Evolutionary conservation across 2,888 invertebrate genomes (phyloP), one percentile per base, ranked within the genome.

Genomic region (Drosophila rellima): DNA sequence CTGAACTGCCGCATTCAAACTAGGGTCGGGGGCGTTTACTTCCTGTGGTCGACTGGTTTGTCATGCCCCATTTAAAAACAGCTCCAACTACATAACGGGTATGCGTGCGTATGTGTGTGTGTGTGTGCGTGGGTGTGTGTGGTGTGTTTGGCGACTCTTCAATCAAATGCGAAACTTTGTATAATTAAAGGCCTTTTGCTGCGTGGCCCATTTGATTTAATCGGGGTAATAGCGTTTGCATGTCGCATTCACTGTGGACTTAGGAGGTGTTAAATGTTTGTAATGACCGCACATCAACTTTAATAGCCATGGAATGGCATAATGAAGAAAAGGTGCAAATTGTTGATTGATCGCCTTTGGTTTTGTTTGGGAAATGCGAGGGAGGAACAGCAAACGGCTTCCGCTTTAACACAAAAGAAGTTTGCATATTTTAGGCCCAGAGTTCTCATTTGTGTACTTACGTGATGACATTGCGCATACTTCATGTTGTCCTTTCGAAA

Each of bases 171-270:
- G 66, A 80, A 82, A 84, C 63, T 88, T 77, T 74, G 82, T 82
- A 74, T 89, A 88, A 89, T 89, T 89, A 82, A 70, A 77, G 72
- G 66, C 59, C 78, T 60, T 56, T 56, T 72, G 47, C 64, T 54
- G 61, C 52, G 52, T 65, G 65, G 50, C 62, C 69, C 63, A 70
- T 74, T 85, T 82, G 88, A 89, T 88, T 85, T 89, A 89, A 89
- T 85, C 89, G 88, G 72, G 69, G 82, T 85, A 89, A 89, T 80
- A 80, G 89, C 86, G 65, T 80, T 82, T 80, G 82, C 82, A 82
- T 82, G 82, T 88, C 87, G 83, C 74, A 44, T 55, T 26, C 65
- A 55, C 18, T 55, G 35, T 50, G 61, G 42, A 56, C 67, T 83
- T 66, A n/a, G 50, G 59, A 88, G 82, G 89, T 82, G 82, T 83